Evolutionary conservation across 2,113 vertebrate genomes (phyloP), one percentile per base, ranked within the genome.

Genomic region (Arvicanthis niloticus): DNA sequence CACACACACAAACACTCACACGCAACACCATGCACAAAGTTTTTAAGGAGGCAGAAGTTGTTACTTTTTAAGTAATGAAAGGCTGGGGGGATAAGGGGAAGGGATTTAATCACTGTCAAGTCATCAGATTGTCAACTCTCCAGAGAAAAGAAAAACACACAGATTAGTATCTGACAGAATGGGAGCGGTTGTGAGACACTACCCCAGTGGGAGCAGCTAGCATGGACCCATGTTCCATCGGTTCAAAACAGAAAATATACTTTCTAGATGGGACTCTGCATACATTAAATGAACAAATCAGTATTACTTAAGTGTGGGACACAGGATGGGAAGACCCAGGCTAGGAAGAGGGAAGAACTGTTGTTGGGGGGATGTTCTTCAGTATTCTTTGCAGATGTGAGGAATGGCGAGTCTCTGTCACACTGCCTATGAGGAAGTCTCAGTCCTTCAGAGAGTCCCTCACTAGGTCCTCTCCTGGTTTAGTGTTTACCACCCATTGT

Each of bases 341-440:
- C 34, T 75, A 37, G 75, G 22, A 62, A 34, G 42, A 51, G 37
- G n/a, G 9, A 16, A 0, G 26, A 0, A 4, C 4, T 4, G 68
- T 26, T n/a, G 16, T n/a, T 13, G 19, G 37, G 51, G 26, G 40
- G 6, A 2, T 0, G 3, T 42, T 85, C 26, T 67, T 40, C 58
- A 37, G 9, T 21, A 3, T 87, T 87, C 62, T 68, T 51, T 34
- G 29, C 62, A n/a, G 19, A 0, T 62, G 16, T 70, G 60, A 19
- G 91, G 48, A n/a, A 31, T 8, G 29, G 0, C 73, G 53, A 1
- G 31, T 31, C 3, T 34, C 91, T 22, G 0, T 56, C 72, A 9
- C 0, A 1, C 75, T 1, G 31, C 19, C 0, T 6, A 0, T 2
- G 8, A 29, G 21, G 24, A 40, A 13, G 22, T 31, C 5, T 0